Percentiles rank a stretch among this genome's conserved stretches.
These are phyloP conservation scores for Agrochola lychnidis DNA, from an alignment of 2,888 invertebrate species.

Conservation along the genomic window DNA sequence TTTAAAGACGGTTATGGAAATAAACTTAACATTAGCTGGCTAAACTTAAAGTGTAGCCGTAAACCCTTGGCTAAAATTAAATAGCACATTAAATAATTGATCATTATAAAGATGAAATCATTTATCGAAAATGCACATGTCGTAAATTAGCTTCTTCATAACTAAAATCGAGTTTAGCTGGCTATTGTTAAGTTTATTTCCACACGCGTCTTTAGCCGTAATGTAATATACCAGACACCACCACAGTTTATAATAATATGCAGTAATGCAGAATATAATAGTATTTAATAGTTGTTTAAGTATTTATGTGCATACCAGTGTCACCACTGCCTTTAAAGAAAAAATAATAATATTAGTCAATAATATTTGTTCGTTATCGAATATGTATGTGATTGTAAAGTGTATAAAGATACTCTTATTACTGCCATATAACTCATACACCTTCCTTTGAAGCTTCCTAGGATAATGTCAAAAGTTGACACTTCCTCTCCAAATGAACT, in stretches of 20 bases:
- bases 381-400: constrained; percentile 7
- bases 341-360: not conserved
- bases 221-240: too few relatives aligned
- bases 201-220: too few relatives aligned
- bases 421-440: not conserved
- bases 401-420: not conserved
- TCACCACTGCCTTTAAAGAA: constrained; percentile 23
- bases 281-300: constrained; percentile 53
- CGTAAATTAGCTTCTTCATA: too few relatives aligned
- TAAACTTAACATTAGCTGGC: too few relatives aligned
- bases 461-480: not conserved
- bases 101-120: too few relatives aligned
- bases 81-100: too few relatives aligned
- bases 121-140: too few relatives aligned
- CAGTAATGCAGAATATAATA: constrained; percentile 48
- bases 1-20: too few relatives aligned
- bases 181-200: too few relatives aligned
- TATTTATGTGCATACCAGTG: constrained; percentile 44
- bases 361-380: not conserved
- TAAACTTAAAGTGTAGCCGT: too few relatives aligned
- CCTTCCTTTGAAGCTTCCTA: constrained; percentile 14
- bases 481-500: not conserved
- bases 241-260: constrained; percentile 15
- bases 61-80: too few relatives aligned
- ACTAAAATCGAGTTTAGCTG: too few relatives aligned